Conservation (phyloP, 2,113 vertebrate species). For the Marcusenius ussheri region DNA sequence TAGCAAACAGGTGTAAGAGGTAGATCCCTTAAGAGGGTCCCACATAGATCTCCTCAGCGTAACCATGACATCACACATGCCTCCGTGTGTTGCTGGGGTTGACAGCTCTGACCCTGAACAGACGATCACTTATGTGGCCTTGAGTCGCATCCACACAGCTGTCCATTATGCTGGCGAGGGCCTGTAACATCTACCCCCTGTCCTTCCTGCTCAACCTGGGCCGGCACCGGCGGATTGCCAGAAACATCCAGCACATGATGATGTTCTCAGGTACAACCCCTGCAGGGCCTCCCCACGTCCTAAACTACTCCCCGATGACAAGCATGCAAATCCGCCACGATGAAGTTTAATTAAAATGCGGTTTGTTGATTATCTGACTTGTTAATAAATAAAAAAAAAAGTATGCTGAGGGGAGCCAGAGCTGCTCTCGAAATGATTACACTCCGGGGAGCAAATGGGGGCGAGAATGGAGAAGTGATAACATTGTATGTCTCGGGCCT, state of each 20-base stretch:
- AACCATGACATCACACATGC: background rate
- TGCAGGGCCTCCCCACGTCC: background rate
- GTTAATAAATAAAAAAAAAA: background rate
- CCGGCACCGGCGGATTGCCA: conserved; percentile 64
- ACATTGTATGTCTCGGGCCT: background rate
- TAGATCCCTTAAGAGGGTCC: background rate
- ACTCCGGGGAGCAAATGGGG: background rate
- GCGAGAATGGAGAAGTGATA: background rate
- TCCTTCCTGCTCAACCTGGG: conserved; percentile 75
- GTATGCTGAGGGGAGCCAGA: background rate
- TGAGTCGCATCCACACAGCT: conserved; percentile 55
- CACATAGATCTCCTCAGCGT: background rate
- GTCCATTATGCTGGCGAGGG: conserved; percentile 71
- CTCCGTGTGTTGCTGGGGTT: background rate
- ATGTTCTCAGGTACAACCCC: conserved; percentile 73
- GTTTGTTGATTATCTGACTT: background rate
- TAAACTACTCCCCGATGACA: background rate
- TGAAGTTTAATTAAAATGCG: background rate
- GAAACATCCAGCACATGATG: conserved; percentile 76
- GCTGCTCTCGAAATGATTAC: background rate
- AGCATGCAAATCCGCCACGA: background rate
- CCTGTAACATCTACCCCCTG: conserved; percentile 75
- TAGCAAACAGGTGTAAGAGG: background rate
- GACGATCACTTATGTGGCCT: conserved; percentile 43
- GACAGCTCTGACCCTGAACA: background rate